Base-by-base conservation (phyloP, 1,140 invertebrate species). In the Tyrophagus putrescentiae region DNA sequence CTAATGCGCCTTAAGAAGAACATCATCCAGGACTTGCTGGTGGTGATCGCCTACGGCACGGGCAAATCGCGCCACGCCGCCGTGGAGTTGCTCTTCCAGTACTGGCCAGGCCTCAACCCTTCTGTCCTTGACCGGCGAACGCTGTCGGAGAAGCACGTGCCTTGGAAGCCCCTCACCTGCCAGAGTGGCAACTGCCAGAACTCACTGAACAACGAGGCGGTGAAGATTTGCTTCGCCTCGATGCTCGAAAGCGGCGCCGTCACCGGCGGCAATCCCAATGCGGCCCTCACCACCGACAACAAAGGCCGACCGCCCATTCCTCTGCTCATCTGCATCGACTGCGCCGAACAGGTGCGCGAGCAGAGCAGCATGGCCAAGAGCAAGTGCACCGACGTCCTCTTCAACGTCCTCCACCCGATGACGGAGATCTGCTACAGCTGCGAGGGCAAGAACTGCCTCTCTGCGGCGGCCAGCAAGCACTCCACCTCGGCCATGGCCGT, bases 81-180 rank as follows among this genome's bases (percentile, higher is more conserved):
- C 18, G 89, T 90, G 41, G 95, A 97, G 75, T 76, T 98, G 27
- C 77, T 99, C 18, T 98, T 98, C 73, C 92, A 96, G 74, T 98
- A 98, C 71, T 98, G 95, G 93, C 95, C 95, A n/a, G 84, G 92
- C 2, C 85, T 97, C 65, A 94, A 96, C 76, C 85, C 91, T 21
- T 86, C 86, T 68, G 78, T 93, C 2, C 86, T 91, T 67, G 93
- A 97, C 70, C 78, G 90, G 44, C 84, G 87, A 68, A 83, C 85
- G 54, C 84, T 88, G 64, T 82, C 85, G 62, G 87, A 88, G 91
- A 71, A 78, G 77, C 72, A 60, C 53, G 21, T 44, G 16, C 36
- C 25, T 29, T 70, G 69, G 69, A 64, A 66, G 44, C 66, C 69
- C 34, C 57, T 64, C 16, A 44, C 42, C 27, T 70, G 69, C 60